Evolutionary conservation across 2,888 invertebrate genomes (phyloP).

Genomic region (Aspidiotus destructor): DNA sequence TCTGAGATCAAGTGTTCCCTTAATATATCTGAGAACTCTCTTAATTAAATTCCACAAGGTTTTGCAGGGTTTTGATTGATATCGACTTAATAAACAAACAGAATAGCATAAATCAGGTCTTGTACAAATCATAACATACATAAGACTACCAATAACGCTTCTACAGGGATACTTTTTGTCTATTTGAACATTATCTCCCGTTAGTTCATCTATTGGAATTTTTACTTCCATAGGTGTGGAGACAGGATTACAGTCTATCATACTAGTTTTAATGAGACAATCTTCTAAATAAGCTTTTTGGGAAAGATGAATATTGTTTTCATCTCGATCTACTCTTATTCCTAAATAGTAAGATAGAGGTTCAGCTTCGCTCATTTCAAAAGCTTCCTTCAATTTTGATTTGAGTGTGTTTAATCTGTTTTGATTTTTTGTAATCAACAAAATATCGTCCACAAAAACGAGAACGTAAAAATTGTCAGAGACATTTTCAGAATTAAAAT

Average conservation of each 20-base stretch:
- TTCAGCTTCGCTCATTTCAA: not conserved
- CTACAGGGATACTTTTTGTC: not conserved
- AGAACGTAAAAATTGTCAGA: not conserved
- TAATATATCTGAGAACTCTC: not conserved
- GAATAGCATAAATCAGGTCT: slow-evolving; percentile 11
- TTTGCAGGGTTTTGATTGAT: not conserved
- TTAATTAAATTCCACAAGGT: not conserved
- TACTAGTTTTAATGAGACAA: not conserved
- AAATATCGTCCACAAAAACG: not conserved
- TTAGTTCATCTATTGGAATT: not conserved
- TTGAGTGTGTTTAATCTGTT: not conserved
- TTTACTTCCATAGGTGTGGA: not conserved
- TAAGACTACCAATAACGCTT: not conserved
- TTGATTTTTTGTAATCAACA: not conserved
- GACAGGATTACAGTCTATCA: not conserved
- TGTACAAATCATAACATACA: slow-evolving; percentile 8
- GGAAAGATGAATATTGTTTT: not conserved
- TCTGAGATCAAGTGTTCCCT: not conserved
- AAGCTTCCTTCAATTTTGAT: not conserved
- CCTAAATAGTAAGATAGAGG: not conserved
- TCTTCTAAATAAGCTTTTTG: not conserved
- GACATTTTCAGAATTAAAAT: not conserved
- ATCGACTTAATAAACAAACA: not conserved
- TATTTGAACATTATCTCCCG: not conserved
- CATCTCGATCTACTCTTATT: not conserved